Evolutionary conservation across 2,888 invertebrate genomes (phyloP), one percentile per base, ranked within the genome.

Genomic region (Tinea semifulvella): DNA sequence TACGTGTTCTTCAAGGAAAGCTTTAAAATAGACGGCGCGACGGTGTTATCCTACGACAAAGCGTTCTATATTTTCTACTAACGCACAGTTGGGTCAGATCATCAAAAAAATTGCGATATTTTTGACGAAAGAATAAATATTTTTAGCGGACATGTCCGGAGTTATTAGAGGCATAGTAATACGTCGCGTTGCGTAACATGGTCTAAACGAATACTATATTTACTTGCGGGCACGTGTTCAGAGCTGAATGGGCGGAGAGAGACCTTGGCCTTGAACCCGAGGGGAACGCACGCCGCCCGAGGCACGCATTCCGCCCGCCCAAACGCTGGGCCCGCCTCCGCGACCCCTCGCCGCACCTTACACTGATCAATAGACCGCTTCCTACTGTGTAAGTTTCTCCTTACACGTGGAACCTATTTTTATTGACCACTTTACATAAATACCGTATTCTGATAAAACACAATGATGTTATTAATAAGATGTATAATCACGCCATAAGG

Each of bases 221-320:
- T 79, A 79, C 76, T 73, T 75, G 71, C 61, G 63, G 72, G 68
- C 79, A 77, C 79, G 79, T 79, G 79, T 68, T 69, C 65, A 54
- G 65, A 65, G 57, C 60, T 80, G 74, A 80, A 80, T 80, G 77
- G 69, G 73, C 65, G 58, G 71, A 27, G 26, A 17, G 43, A 64
- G 63, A 60, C 69, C 70, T 71, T 75, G 72, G 56, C 80, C 79
- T 76, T 79, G 79, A 79, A 77, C 79, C 67, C 64, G 62, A 58
- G 62, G 65, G 67, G 63, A 68, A 68, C 69, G 68, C 71, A 68
- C 58, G 51, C 50, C 60, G 61, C 62, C 62, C 60, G 62, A 64
- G 65, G 63, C 70, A 57, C 74, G 71, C 68, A 66, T 65, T 64
- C 26, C 45, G 43, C 68, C 72, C 73, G 72, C 70, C 72, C 71